Conservation (phyloP, 1,140 invertebrate species). For the Cardiocondyla obscurior region DNA sequence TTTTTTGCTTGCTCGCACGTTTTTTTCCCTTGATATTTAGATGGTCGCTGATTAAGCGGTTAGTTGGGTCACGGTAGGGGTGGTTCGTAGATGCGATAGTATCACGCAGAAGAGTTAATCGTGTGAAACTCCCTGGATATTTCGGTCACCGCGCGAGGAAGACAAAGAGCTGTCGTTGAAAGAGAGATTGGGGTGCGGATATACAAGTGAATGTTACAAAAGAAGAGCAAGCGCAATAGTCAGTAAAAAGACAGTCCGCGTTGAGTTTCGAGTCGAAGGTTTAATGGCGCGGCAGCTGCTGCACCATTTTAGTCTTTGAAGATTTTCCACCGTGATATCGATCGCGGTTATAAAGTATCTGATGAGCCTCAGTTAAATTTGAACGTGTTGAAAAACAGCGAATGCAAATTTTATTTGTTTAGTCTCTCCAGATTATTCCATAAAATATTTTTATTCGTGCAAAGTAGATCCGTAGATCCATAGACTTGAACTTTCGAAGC, state of each 20-base stretch:
- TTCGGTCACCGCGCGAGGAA: slow-evolving; percentile 2
- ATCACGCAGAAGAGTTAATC: slow-evolving; percentile 23
- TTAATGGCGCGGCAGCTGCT: background rate
- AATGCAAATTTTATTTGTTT: background rate
- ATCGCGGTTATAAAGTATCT: background rate
- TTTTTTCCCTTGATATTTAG: background rate
- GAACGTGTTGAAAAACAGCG: background rate
- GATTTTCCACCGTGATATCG: background rate
- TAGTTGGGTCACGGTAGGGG: background rate
- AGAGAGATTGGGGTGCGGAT: background rate
- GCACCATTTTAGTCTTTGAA: slow-evolving; percentile 5
- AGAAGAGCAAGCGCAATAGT: background rate
- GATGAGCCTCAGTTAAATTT: background rate
- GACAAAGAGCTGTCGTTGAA: background rate
- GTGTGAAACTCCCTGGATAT: background rate
- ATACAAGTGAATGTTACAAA: background rate
- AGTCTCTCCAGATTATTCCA: background rate
- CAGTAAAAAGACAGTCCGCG: background rate
- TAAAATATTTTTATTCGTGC: background rate
- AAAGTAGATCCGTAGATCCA: background rate
- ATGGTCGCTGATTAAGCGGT: slow-evolving; percentile 38
- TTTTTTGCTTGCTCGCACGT: too few relatives aligned
- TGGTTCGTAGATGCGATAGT: background rate
- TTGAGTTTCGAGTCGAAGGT: background rate
- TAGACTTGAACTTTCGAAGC: background rate